Base-by-base conservation (phyloP, 2,888 invertebrate genomes). In the Monopis laevigella region DNA sequence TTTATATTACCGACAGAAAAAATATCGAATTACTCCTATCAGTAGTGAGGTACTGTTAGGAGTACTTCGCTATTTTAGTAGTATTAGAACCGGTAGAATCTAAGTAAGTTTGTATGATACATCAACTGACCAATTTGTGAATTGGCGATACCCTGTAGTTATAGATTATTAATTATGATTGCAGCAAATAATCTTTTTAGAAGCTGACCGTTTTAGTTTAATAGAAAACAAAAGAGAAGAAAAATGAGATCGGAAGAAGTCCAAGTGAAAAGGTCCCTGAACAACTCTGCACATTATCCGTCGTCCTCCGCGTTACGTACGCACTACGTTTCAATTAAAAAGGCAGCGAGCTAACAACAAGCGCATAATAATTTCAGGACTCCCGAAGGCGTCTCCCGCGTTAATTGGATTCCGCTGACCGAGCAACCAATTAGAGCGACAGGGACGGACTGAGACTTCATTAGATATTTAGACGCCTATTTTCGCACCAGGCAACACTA, bases 321-420 rank as follows among this genome's bases (percentile, higher is more conserved):
- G 64, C 63, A 65, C 63, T 65, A 67, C 65, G 58, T 73, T 73
- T 73, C 72, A 73, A 73, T 73, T 72, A 66, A 65, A 70, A 67
- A 64, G 59, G 53, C 54, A 53, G 55, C 62, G 59, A 63, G 68
- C 68, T 70, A 67, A 70, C 65, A 68, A 65, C 61, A 62, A 58
- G 58, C 54, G 51, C 58, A 62, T 68, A 67, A 70, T 72, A 74
- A 71, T 71, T 73, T 69, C 67, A 67, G 58, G 6, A 11, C 58
- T 56, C 60, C 56, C 58, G 56, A 21, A 40, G 39, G 39, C 27
- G 13, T 13, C 40, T 26, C 53, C 53, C 56, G 43, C 55, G 56
- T 63, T 74, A 75, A 74, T 75, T 74, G 75, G 74, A 72, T 69
- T 69, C 62, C 53, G 59, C 60, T 68, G 63, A 60, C 57, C 62